Percentiles rank a stretch among this genome's conserved stretches.
These are phyloP conservation scores for Tenebrio molitor DNA, from an alignment of 1,140 invertebrate species.

Conservation along the genomic window DNA sequence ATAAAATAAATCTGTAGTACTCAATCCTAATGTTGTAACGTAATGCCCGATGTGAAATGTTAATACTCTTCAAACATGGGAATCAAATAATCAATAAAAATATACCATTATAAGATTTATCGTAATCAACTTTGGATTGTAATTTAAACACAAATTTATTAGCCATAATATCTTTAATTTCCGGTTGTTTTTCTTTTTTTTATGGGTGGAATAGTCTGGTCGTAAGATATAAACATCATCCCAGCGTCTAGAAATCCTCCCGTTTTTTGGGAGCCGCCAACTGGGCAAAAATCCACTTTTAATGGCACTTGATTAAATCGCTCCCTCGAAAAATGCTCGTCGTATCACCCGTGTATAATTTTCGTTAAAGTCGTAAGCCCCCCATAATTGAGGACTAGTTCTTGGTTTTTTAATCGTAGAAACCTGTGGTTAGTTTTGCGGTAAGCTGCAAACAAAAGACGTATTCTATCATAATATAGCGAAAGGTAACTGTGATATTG, in stretches of 20 bases:
- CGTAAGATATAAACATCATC: background rate
- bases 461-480: slow-evolving; percentile 33
- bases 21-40: too few relatives aligned
- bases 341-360: slow-evolving; percentile 20
- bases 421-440: slow-evolving; percentile 52
- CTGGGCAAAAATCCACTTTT: slow-evolving; percentile 11
- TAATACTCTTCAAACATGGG: too few relatives aligned
- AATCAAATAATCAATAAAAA: too few relatives aligned
- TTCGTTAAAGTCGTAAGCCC: slow-evolving; percentile 20
- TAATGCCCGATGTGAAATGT: too few relatives aligned
- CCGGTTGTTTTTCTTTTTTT: too few relatives aligned
- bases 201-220: too few relatives aligned
- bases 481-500: slow-evolving; percentile 36
- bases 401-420: slow-evolving; percentile 40
- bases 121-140: too few relatives aligned
- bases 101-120: too few relatives aligned
- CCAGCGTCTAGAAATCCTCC: background rate
- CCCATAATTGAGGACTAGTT: slow-evolving; percentile 37
- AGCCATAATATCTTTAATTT: too few relatives aligned
- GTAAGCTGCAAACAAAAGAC: slow-evolving; percentile 43
- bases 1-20: too few relatives aligned
- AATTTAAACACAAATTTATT: too few relatives aligned
- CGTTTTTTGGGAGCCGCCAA: background rate
- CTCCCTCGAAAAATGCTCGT: background rate
- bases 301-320: slow-evolving; percentile 33